Conservation (phyloP, 2,888 invertebrate species). For the Drosophila ustulata region DNA sequence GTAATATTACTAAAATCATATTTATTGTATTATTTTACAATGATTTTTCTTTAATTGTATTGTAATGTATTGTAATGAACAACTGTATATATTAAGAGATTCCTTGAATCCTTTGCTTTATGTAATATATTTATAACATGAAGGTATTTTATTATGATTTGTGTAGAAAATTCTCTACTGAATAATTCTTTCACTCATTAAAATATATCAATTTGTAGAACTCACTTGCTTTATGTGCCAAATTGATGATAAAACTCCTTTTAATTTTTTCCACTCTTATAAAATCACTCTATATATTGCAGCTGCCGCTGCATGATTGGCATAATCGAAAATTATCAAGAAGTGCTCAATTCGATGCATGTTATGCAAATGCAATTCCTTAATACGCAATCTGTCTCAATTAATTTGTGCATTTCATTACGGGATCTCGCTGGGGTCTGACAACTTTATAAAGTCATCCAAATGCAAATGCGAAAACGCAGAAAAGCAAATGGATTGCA, state of each 20-base stretch:
- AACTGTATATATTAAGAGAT: too few relatives aligned
- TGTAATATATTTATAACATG: too few relatives aligned
- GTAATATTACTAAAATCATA: too few relatives aligned
- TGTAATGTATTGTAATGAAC: too few relatives aligned
- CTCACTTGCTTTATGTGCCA: too few relatives aligned
- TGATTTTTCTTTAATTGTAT: too few relatives aligned
- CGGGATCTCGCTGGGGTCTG: constrained; percentile 20
- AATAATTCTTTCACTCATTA: too few relatives aligned
- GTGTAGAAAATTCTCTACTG: too few relatives aligned
- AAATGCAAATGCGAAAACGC: constrained; percentile 41
- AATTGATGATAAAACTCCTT: neutral
- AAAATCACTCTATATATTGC: neutral
- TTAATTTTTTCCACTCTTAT: neutral
- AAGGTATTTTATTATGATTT: too few relatives aligned
- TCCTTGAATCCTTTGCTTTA: too few relatives aligned
- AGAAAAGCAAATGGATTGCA: constrained; percentile 44
- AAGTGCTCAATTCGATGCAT: constrained; percentile 7
- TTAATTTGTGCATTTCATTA: constrained; percentile 56
- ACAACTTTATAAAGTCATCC: constrained; percentile 50
- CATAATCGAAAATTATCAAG: constrained; percentile 1
- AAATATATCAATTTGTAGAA: too few relatives aligned
- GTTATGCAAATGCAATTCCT: constrained; percentile 8
- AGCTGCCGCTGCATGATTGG: constrained; percentile 6
- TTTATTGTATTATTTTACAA: too few relatives aligned
- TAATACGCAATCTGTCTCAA: constrained; percentile 51